Evolutionary conservation across 2,797 vertebrate species (phyloP).

Genomic region (Galago senegalensis): DNA sequence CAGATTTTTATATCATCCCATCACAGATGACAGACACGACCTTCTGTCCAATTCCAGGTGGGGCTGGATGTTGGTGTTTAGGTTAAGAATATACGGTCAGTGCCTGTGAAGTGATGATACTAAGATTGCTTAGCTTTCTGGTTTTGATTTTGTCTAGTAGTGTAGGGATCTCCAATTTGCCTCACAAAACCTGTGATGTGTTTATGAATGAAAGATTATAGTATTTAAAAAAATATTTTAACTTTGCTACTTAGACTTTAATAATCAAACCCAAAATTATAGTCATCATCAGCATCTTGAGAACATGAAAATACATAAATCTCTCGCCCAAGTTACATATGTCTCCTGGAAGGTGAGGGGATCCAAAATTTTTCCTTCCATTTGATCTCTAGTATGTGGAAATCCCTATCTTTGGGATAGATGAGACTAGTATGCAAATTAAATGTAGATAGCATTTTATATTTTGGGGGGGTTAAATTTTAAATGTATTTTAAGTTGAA

Average conservation of each 20-base stretch:
- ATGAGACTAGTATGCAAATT: neutral
- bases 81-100: too few species aligned
- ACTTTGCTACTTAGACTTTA: constrained; percentile 4
- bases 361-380: neutral
- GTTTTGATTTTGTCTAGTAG: too few species aligned
- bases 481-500: neutral
- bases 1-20: too few species aligned
- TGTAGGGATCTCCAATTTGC: too few species aligned
- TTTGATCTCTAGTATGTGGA: neutral
- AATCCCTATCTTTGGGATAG: neutral
- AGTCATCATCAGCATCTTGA: neutral
- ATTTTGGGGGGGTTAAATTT: neutral
- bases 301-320: constrained; percentile 17
- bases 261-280: neutral
- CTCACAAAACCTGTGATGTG: too few species aligned
- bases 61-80: too few species aligned
- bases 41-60: too few species aligned
- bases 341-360: neutral
- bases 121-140: too few species aligned
- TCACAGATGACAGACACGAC: too few species aligned
- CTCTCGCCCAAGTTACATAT: neutral
- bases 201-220: too few species aligned
- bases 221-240: neutral
- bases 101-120: too few species aligned
- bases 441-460: neutral